Evolutionary conservation across 2,113 vertebrate genomes (phyloP).

Genomic region (Athene cunicularia): DNA sequence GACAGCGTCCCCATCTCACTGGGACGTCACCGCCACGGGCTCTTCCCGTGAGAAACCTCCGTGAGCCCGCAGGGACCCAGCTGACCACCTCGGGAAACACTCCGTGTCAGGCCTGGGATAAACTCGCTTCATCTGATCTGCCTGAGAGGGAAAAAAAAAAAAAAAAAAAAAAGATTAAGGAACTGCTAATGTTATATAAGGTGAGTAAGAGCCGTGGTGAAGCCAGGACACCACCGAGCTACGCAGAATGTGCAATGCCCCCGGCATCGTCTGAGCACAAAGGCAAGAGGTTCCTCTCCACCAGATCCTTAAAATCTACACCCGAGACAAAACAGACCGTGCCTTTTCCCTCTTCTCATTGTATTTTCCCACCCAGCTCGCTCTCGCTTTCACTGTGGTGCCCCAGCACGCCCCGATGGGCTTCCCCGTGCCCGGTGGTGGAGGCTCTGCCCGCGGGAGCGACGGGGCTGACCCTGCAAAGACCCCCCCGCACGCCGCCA

Average conservation of each 20-base stretch:
- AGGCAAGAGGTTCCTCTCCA: background rate
- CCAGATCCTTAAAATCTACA: background rate
- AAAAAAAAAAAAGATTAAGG: no score
- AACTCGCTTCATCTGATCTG: no score
- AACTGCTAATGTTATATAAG: background rate
- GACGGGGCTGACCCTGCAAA: fast-evolving
- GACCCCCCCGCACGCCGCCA: fast-evolving
- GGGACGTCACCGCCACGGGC: fast-evolving
- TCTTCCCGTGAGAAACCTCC: background rate
- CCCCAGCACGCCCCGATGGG: fast-evolving
- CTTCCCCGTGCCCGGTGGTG: fast-evolving
- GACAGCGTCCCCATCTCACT: background rate
- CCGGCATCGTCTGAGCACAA: fast-evolving
- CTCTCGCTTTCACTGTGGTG: fast-evolving
- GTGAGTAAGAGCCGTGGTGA: fast-evolving
- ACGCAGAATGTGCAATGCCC: fast-evolving
- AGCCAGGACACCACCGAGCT: fast-evolving
- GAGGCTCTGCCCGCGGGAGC: background rate
- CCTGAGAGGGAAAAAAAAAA: background rate
- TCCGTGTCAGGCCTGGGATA: fast-evolving
- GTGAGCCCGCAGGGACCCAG: fast-evolving
- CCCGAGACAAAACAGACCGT: fast-evolving
- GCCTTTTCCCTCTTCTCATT: fast-evolving
- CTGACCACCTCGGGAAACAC: background rate
- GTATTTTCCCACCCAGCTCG: fast-evolving